Evolutionary conservation across 2,113 vertebrate species (phyloP), one percentile per base, ranked within the genome.

Genomic region (Nansenia antarctica): DNA sequence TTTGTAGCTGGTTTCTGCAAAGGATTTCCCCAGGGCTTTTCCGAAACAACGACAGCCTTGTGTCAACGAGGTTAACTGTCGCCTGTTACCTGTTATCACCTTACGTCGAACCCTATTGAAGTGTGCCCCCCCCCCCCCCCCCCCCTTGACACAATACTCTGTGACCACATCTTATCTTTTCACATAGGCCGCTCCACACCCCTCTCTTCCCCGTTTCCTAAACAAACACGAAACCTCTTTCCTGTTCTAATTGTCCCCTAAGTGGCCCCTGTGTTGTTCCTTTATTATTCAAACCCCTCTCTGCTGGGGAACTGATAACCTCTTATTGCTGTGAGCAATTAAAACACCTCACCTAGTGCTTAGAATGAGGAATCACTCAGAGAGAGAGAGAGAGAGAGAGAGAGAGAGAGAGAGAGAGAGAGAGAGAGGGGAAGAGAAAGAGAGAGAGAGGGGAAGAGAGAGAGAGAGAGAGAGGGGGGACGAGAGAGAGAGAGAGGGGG

Each of bases 281-380:
- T 80, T 82, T 80, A 89, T 87, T 88, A 87, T 87, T 87, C 86
- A 83, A n/a, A 69, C 79, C 63, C 73, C 69, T 78, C 77, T 62
- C 76, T 73, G 63, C 72, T 55, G 64, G 79, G 71, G 76, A 70
- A 80, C 84, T 82, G 89, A 89, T 90, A 89, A 89, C 86, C 88
- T 89, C 86, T 82, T 52, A 78, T 73, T 73, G 77, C 74, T 82
- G 78, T 26, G 60, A 79, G 82, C 82, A 87, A 90, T 89, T 87
- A 89, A 85, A 84, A 72, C 72, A 77, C 77, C 76, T 85, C 78
- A 67, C 65, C 79, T 62, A 67, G 62, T 74, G 74, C 72, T 69
- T 37, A 60, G 65, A 45, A 70, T 69, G 68, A 83, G 64, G 60
- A 67, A 69, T 73, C 71, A 69, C 59, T 76, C 18, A 73, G 37